These are phyloP conservation scores for Agrenia bidenticulata DNA, from an alignment of 2,888 invertebrate genomes.

Conservation along the genomic window DNA sequence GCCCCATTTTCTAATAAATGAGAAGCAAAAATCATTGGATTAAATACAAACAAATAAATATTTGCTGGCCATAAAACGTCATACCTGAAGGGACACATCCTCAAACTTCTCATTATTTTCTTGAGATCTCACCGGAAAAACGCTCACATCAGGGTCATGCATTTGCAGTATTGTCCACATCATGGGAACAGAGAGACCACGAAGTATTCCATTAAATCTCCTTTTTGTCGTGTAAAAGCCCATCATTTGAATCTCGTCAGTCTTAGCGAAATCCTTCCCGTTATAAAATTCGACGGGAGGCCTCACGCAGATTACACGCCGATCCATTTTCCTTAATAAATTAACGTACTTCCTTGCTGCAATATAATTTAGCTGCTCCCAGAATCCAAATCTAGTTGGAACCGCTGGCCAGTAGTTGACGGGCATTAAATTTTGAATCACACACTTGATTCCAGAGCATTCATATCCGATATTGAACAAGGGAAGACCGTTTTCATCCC, in stretches of 20 bases:
- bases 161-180: background rate
- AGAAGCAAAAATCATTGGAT: too few relatives aligned
- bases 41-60: too few relatives aligned
- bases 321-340: constrained; percentile 34
- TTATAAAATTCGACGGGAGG: constrained; percentile 35
- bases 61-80: too few relatives aligned
- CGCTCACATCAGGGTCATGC: background rate
- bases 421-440: constrained; percentile 30
- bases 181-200: background rate
- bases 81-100: too few relatives aligned
- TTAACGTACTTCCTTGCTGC: constrained; percentile 15
- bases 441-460: constrained; percentile 26
- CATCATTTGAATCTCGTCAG: constrained; percentile 33
- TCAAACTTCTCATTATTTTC: too few relatives aligned
- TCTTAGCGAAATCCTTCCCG: constrained; percentile 29
- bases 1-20: too few relatives aligned
- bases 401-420: constrained; percentile 12
- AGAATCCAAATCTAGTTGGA: constrained; percentile 28
- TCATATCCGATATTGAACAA: constrained; percentile 38
- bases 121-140: too few relatives aligned
- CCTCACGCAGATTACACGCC: constrained; percentile 36
- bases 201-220: background rate
- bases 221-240: constrained; percentile 10
- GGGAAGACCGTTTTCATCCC: constrained; percentile 23
- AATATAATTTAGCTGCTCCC: constrained; percentile 30